phyloP scores from a whole-genome alignment of 2,888 invertebrate species.

The Sturmia bella region DNA sequence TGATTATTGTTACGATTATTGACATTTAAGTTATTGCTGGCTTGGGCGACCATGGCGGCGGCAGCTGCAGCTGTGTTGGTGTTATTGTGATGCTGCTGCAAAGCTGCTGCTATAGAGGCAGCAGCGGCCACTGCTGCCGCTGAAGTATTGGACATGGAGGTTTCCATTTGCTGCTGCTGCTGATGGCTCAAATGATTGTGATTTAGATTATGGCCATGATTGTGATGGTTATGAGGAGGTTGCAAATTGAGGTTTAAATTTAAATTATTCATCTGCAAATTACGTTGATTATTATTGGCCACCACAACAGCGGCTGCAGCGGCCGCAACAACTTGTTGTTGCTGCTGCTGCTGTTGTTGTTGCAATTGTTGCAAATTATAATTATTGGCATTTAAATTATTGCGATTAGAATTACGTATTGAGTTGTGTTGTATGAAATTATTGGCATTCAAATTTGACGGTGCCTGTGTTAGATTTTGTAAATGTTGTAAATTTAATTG shows the following conservation, averaged over 20 bases:
- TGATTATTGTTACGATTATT: constrained; percentile 70
- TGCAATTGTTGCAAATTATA: constrained; percentile 77
- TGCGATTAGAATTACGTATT: constrained; percentile 79
- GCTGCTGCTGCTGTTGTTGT: constrained; percentile 74
- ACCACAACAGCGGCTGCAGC: constrained; percentile 79
- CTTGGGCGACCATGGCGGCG: constrained; percentile 84
- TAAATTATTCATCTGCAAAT: constrained; percentile 79
- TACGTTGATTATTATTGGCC: constrained; percentile 74
- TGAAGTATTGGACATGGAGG: constrained; percentile 77
- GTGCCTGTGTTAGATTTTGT: constrained; percentile 64
- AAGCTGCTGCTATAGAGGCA: constrained; percentile 82
- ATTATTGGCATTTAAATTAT: constrained; percentile 77
- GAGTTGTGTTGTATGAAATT: constrained; percentile 80
- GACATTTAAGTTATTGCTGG: constrained; percentile 75
- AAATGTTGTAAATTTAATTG: constrained; percentile 72
- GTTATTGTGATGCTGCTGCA: constrained; percentile 70
- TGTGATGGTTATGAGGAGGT: constrained; percentile 74
- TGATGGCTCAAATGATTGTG: constrained; percentile 75
- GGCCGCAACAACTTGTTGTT: constrained; percentile 76
- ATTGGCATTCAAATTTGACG: constrained; percentile 71
- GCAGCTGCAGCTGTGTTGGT: constrained; percentile 84
- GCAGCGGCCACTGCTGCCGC: constrained; percentile 84
- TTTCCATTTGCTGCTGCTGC: constrained; percentile 73
- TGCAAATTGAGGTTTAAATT: constrained; percentile 76
- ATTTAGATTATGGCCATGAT: constrained; percentile 77